A percentile compares a stretch with the other conserved stretches of the same genome.
These are phyloP conservation scores for Melolontha melolontha DNA, from an alignment of 2,888 invertebrate genomes.

Conservation along the genomic window DNA sequence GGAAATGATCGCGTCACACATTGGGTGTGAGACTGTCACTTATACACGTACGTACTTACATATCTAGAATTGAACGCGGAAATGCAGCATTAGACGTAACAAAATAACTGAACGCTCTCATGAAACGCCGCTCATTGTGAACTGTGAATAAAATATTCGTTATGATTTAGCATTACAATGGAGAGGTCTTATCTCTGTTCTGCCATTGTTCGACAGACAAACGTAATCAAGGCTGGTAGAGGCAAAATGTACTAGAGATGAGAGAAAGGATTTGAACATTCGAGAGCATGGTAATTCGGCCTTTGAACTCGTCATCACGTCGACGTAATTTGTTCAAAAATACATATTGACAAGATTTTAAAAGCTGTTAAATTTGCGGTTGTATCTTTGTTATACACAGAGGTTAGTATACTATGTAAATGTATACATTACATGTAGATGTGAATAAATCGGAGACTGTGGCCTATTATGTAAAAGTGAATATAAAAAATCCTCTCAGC, in stretches of 20 bases:
- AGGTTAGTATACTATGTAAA: too few relatives aligned
- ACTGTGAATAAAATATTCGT: constrained; percentile 51
- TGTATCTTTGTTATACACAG: too few relatives aligned
- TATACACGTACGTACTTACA: constrained; percentile 3
- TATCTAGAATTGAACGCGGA: constrained; percentile 51
- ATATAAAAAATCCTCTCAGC: too few relatives aligned
- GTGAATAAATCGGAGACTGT: too few relatives aligned
- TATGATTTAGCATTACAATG: constrained; percentile 54
- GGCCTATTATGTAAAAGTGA: too few relatives aligned
- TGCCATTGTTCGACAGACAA: constrained; percentile 53
- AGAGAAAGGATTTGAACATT: constrained; percentile 4
- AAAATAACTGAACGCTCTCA: constrained; percentile 48
- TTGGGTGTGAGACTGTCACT: too few relatives aligned
- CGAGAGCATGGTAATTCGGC: constrained; percentile 34
- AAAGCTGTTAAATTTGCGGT: constrained; percentile 14
- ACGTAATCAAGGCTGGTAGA: constrained; percentile 48
- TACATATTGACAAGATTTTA: constrained; percentile 26
- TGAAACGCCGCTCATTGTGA: constrained; percentile 49
- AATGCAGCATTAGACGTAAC: constrained; percentile 51
- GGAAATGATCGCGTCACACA: too few relatives aligned
- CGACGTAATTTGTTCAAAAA: constrained; percentile 20
- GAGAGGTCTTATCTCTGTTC: constrained; percentile 50
- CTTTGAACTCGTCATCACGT: constrained; percentile 35
- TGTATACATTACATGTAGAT: too few relatives aligned
- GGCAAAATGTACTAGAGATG: constrained; percentile 5